These are phyloP conservation scores for Crotalus helleri DNA, from an alignment of 2,113 vertebrate genomes.

Conservation along the genomic window DNA sequence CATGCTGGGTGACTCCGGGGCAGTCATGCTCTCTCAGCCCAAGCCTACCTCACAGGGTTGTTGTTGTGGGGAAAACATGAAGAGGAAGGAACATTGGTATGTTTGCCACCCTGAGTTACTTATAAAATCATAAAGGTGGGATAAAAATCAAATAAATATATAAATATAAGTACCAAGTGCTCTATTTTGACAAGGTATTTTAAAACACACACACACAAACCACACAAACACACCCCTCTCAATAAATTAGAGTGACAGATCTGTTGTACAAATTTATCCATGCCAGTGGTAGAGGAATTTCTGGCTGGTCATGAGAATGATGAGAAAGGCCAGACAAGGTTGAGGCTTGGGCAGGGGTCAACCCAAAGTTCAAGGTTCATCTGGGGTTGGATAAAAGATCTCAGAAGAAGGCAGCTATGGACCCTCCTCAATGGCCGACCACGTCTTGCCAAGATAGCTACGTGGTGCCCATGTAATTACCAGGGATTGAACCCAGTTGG, in stretches of 20 bases:
- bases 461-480: accelerated
- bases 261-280: neutral
- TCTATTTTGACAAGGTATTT: no score
- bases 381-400: neutral
- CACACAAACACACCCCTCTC: neutral
- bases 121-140: no score
- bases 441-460: neutral
- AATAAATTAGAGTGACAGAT: neutral
- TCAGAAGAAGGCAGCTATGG: neutral
- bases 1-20: no score
- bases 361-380: neutral
- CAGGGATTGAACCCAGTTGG: neutral
- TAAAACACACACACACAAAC: neutral
- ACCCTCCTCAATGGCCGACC: neutral
- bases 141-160: no score
- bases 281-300: neutral
- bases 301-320: neutral
- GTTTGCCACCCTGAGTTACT: no score
- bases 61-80: no score
- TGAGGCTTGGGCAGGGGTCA: neutral
- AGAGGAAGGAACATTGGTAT: no score
- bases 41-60: no score
- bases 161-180: no score
- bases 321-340: neutral
- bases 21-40: no score